These are phyloP conservation scores for Drosophila arawakana DNA, from an alignment of 1,140 invertebrate species.

Conservation along the genomic window DNA sequence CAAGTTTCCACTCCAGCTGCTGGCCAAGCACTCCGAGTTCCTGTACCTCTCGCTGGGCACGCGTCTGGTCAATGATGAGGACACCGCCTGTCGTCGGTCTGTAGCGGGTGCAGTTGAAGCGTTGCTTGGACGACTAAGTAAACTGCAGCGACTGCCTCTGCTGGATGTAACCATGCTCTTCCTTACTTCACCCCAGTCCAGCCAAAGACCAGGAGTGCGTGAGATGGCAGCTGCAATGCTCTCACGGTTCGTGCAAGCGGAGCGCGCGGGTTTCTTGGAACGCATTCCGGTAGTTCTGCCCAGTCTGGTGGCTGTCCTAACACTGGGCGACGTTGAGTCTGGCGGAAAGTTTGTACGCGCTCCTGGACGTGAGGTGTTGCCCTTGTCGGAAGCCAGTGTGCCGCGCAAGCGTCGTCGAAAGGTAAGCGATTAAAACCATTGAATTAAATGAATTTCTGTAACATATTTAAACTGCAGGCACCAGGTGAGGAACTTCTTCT, in stretches of 20 bases:
- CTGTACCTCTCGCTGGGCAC: conserved; percentile 91
- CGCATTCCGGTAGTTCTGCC: conserved; percentile 87
- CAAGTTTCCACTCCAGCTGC: conserved; percentile 89
- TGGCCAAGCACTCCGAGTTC: conserved; percentile 87
- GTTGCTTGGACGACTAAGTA: conserved; percentile 86
- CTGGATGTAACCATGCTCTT: conserved; percentile 89
- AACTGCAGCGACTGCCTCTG: conserved; percentile 86
- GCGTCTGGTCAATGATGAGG: conserved; percentile 90
- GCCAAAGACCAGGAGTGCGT: conserved; percentile 87
- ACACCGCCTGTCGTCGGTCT: conserved; percentile 88
- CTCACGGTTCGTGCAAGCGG: conserved; percentile 90
- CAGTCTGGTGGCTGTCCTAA: conserved; percentile 85
- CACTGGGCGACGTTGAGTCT: conserved; percentile 39
- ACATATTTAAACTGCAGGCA: background rate
- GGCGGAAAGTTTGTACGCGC: conserved; percentile 74
- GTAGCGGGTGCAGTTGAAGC: conserved; percentile 88
- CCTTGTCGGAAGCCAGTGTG: conserved; percentile 32
- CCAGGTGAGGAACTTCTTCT: conserved; percentile 38
- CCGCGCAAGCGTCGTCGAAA: conserved; percentile 42
- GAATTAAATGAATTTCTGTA: background rate
- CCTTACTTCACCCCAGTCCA: conserved; percentile 85
- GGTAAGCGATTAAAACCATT: conserved; percentile 7
- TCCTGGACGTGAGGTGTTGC: conserved; percentile 47
- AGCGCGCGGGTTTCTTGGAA: conserved; percentile 88
- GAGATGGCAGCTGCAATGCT: conserved; percentile 88